Evolutionary conservation across 2,797 vertebrate species (phyloP), one percentile per base, ranked within the genome.

Genomic region (Danio kyathit): DNA sequence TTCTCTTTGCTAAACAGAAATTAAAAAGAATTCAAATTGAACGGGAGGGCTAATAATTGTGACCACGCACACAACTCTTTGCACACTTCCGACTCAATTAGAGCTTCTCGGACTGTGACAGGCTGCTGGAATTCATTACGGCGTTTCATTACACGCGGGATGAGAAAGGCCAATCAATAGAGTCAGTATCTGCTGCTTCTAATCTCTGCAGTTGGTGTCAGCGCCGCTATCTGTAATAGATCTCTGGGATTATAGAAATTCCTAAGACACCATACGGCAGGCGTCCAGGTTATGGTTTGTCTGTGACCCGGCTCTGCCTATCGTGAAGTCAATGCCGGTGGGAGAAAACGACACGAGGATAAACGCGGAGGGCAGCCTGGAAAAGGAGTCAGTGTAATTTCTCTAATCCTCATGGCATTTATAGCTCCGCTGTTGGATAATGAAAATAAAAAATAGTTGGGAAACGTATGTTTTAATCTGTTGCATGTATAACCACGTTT

Each of bases 331-430:
- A 86, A 86, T 81, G 79, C 76, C 60, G 51, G 87, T 79, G 84
- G 59, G 85, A 16, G 74, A 80, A 82, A 82, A 63, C 49, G 38
- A 60, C 5, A 57, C 57, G 4, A 14, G 77, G 70, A 74, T 94
- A 93, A 93, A 92, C 90, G 77, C 73, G 12, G 81, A 77, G 88
- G 67, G 76, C 73, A 88, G 88, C 87, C 91, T 91, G 91, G 91
- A 29, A 90, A 86, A 91, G 90, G 92, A 93, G 91, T 88, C 91
- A 90, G 91, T 94, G 93, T 95, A 89, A 94, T 95, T 94, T 93
- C 92, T 94, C 86, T 94, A 95, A 95, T 94, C 94, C 94, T 93
- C 84, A 85, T 93, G 93, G 93, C 93, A 95, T 94, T 95, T 95
- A 94, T 92, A 93, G 93, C 93, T 94, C 89, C 92, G 89, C 89